Percentiles rank a stretch among this genome's conserved stretches.
Evolutionary conservation across 2,113 vertebrate species (phyloP).

Genomic region (Bolborhynchus lineola): DNA sequence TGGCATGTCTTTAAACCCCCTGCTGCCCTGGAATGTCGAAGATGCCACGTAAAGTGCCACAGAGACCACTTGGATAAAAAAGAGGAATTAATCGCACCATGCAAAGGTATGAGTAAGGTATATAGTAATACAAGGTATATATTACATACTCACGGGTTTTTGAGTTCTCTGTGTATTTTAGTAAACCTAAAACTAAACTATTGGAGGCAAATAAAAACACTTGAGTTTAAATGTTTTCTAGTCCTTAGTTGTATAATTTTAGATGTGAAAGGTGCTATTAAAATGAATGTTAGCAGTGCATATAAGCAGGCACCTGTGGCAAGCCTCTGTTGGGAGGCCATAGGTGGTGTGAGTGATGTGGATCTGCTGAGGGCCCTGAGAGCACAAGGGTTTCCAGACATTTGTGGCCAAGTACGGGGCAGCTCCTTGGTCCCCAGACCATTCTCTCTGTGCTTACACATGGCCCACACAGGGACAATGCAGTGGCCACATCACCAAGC

Average conservation of each 20-base stretch:
- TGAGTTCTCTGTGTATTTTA: neutral
- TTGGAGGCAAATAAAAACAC: neutral
- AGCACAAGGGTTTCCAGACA: neutral
- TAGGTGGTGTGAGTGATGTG: neutral
- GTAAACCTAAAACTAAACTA: neutral
- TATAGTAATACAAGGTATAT: neutral
- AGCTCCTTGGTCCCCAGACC: neutral
- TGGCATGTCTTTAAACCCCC: constrained; percentile 99
- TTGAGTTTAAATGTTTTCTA: neutral
- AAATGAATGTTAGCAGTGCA: neutral
- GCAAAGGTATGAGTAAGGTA: constrained; percentile 85
- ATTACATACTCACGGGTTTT: rapidly evolving
- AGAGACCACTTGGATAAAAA: constrained; percentile 98
- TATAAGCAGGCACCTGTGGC: neutral
- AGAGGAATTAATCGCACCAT: constrained; percentile 96
- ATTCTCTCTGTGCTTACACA: neutral
- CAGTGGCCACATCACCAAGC: neutral
- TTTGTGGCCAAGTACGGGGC: neutral
- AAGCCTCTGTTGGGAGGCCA: neutral
- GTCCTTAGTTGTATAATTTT: neutral
- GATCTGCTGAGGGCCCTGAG: neutral
- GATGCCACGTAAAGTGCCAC: constrained; percentile 98
- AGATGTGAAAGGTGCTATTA: neutral
- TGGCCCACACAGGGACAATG: neutral
- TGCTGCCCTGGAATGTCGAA: constrained; percentile 93